These are phyloP conservation scores for Okamejei kenojei DNA, from an alignment of 2,797 vertebrate genomes.

Conservation along the genomic window DNA sequence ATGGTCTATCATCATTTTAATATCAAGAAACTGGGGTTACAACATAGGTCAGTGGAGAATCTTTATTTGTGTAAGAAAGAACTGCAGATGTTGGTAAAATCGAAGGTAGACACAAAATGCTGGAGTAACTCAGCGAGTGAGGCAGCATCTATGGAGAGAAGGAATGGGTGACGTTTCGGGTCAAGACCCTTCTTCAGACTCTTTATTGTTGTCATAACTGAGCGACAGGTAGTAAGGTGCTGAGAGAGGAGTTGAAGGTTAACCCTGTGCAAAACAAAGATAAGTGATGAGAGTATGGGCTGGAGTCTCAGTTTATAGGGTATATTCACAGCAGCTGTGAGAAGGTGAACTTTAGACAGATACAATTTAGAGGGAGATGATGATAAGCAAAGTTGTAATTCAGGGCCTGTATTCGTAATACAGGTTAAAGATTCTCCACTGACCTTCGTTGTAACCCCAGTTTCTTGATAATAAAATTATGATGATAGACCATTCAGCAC, in stretches of 20 bases:
- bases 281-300: background rate
- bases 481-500: background rate
- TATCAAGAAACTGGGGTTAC: no score
- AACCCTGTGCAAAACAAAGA: background rate
- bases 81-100: no score
- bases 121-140: no score
- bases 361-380: background rate
- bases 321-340: background rate
- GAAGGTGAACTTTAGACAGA: background rate
- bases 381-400: background rate
- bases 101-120: no score
- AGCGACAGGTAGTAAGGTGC: background rate
- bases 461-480: background rate
- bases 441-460: background rate
- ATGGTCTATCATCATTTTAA: background rate
- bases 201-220: background rate
- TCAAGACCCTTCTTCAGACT: background rate
- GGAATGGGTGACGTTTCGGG: no score
- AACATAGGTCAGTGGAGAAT: background rate
- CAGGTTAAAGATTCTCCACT: background rate
- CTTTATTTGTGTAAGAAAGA: no score
- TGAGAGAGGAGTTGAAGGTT: background rate
- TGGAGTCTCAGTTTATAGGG: background rate
- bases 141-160: no score
- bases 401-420: background rate